A percentile compares a stretch with the other conserved stretches of the same genome.
phyloP scores from a whole-genome alignment of 30 jellyfish, hydroid and myxozoan species.

The Hydractinia symbiolongicarpus region DNA sequence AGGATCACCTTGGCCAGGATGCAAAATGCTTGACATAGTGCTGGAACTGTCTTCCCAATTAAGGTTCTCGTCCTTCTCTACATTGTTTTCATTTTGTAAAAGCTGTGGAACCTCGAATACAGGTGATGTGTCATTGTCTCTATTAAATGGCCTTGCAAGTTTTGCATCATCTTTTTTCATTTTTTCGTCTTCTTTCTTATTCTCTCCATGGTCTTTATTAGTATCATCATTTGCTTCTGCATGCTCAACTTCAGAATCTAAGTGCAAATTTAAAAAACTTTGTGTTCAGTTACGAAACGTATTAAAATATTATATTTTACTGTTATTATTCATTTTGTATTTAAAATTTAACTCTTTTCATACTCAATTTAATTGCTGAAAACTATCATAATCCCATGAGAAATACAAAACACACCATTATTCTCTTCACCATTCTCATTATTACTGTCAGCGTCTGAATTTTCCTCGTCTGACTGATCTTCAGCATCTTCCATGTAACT shows the following conservation, averaged over 20 bases:
- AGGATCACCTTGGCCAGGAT: slow-evolving; percentile 33
- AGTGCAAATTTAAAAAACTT: too few relatives aligned
- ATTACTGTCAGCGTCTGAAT: not conserved
- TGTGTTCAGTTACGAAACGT: too few relatives aligned
- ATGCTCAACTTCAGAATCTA: not conserved
- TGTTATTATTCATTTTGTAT: too few relatives aligned
- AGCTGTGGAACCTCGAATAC: not conserved
- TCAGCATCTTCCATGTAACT: not conserved
- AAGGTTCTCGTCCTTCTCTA: slow-evolving; percentile 20
- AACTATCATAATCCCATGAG: too few relatives aligned
- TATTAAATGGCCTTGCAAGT: not conserved
- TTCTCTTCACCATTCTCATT: slow-evolving; percentile 31
- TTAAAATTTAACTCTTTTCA: too few relatives aligned
- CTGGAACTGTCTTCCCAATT: slow-evolving; percentile 50
- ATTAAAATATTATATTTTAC: too few relatives aligned
- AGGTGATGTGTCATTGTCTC: not conserved
- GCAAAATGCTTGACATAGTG: slow-evolving; percentile 20
- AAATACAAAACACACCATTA: too few relatives aligned
- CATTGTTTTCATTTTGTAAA: not conserved
- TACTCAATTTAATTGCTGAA: too few relatives aligned
- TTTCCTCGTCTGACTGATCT: not conserved
- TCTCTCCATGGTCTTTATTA: slow-evolving; percentile 9
- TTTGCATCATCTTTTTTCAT: not conserved
- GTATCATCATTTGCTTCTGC: slow-evolving; percentile 15
- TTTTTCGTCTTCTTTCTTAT: slow-evolving; percentile 4